Percentiles rank a stretch among this genome's conserved stretches.
Conservation (phyloP, 2,888 invertebrate species). For the Xylota sylvarum region DNA sequence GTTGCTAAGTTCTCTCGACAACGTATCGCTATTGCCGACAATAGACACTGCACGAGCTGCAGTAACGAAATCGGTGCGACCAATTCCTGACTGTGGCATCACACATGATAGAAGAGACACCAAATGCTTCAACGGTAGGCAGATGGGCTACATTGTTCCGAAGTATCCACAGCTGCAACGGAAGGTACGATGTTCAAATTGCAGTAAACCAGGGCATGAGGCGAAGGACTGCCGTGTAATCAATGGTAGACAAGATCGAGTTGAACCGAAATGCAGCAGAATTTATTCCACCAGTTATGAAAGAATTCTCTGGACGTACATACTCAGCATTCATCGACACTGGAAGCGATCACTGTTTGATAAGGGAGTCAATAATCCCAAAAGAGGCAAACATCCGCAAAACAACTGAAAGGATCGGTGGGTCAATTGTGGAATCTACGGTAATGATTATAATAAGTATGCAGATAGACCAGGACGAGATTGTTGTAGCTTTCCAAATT, state of each 20-base stretch:
- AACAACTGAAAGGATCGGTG: too few species aligned
- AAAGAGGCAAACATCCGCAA: too few species aligned
- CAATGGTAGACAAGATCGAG: constrained; percentile 27
- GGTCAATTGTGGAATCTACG: background rate
- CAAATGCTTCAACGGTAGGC: constrained; percentile 33
- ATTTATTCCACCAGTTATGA: constrained; percentile 42
- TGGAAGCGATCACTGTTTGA: constrained; percentile 60
- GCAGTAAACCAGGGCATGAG: constrained; percentile 56
- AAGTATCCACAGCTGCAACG: constrained; percentile 55
- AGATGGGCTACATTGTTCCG: constrained; percentile 50
- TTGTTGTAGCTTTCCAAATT: constrained; percentile 21
- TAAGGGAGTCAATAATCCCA: background rate
- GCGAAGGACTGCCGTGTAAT: constrained; percentile 50
- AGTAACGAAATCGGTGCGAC: background rate
- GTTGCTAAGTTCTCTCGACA: constrained; percentile 63
- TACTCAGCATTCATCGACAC: constrained; percentile 62
- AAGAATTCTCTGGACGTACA: too few species aligned
- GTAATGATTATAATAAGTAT: background rate
- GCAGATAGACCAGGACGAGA: constrained; percentile 1
- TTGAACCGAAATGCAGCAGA: background rate
- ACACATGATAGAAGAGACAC: too few species aligned
- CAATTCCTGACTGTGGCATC: constrained; percentile 20
- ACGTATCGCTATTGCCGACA: constrained; percentile 21
- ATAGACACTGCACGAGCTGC: background rate
- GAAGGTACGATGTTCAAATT: constrained; percentile 33